Conservation (phyloP, 1,140 invertebrate genomes). For the Eciton burchellii region DNA sequence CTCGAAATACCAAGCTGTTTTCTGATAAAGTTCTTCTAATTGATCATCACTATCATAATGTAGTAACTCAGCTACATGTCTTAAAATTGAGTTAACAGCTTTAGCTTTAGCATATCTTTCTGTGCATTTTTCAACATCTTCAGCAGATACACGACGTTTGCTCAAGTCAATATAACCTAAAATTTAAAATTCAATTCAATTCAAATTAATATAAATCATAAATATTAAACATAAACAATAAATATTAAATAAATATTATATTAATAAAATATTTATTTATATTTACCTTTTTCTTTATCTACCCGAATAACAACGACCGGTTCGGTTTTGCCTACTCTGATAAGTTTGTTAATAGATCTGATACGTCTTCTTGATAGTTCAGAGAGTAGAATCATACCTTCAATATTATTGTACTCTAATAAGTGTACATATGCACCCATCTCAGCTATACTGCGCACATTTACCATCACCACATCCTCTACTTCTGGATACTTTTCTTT, state of each 20-base stretch:
- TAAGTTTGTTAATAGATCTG: constrained; percentile 99
- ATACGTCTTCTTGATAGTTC: constrained; percentile 99
- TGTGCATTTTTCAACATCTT: constrained; percentile 99
- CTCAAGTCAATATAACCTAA: constrained; percentile 99
- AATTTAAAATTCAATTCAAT: neutral
- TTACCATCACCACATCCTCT: constrained; percentile 99
- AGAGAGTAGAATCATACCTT: constrained; percentile 98
- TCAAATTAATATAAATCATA: too few relatives aligned
- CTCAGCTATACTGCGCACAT: constrained; percentile 98
- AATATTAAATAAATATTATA: neutral
- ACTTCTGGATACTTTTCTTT: constrained; percentile 99
- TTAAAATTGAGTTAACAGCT: constrained; percentile 98
- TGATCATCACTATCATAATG: constrained; percentile 96
- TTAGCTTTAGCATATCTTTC: constrained; percentile 99
- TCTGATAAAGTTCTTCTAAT: constrained; percentile 97
- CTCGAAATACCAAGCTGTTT: constrained; percentile 99
- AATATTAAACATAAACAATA: neutral
- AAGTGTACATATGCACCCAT: constrained; percentile 99
- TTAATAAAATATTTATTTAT: constrained; percentile 1
- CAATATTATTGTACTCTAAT: constrained; percentile 99
- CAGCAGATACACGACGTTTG: constrained; percentile 98
- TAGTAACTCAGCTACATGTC: constrained; percentile 98
- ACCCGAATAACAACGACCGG: constrained; percentile 99
- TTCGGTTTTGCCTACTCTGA: constrained; percentile 99
- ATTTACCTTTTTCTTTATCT: constrained; percentile 98